These are phyloP conservation scores for Bradypodion pumilum DNA, from an alignment of 2,797 vertebrate species.

Conservation along the genomic window DNA sequence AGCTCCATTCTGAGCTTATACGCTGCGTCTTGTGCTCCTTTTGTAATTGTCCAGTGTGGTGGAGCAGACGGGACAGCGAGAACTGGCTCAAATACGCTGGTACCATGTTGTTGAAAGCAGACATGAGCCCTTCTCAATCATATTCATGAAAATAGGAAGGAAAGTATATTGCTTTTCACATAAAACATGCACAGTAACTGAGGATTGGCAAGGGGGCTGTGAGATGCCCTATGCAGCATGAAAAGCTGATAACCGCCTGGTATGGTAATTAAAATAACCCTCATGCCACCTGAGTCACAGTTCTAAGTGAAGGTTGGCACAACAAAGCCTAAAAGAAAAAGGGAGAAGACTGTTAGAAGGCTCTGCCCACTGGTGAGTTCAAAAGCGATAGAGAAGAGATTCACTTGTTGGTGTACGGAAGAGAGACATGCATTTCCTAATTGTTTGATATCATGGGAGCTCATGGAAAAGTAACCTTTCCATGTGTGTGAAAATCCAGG, in stretches of 20 bases:
- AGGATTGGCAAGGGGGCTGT: no score
- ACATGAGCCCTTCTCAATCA: background rate
- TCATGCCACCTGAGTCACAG: slow-evolving; percentile 5
- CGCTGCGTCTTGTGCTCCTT: background rate
- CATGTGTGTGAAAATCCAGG: no score
- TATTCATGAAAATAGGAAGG: background rate
- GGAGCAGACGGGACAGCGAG: background rate
- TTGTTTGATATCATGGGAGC: no score
- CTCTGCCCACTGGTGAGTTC: no score
- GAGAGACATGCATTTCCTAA: no score
- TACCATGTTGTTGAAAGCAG: background rate
- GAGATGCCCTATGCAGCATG: background rate
- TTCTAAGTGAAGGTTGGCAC: background rate
- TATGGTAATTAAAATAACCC: rapidly evolving
- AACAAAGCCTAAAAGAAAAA: background rate
- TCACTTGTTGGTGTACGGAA: no score
- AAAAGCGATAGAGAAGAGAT: no score
- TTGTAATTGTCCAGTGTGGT: background rate
- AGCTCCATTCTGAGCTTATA: background rate
- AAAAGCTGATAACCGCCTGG: background rate
- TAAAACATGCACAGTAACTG: background rate
- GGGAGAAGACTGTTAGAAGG: background rate
- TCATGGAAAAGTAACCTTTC: no score
- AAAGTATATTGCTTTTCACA: rapidly evolving
- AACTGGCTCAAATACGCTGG: background rate